phyloP scores from a whole-genome alignment of 2,888 invertebrate species.

The Ptychoptera contaminata region DNA sequence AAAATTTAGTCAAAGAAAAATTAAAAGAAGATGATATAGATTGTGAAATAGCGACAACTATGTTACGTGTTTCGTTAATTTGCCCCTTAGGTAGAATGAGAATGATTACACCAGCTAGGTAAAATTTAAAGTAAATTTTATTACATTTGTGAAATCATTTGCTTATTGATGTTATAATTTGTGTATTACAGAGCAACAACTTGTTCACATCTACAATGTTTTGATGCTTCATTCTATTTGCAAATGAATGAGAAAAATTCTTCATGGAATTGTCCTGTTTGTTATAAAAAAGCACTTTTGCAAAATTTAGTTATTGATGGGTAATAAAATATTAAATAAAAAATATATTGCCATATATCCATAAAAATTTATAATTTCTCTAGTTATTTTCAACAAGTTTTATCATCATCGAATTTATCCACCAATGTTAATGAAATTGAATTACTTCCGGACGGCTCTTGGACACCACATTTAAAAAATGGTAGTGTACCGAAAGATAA shows the following conservation, averaged over 20 bases:
- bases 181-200: constrained; percentile 47
- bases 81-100: constrained; percentile 90
- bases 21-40: constrained; percentile 80
- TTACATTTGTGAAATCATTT: background rate
- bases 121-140: background rate
- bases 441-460: constrained; percentile 67
- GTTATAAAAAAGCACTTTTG: constrained; percentile 82
- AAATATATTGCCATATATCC: too few species aligned
- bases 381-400: constrained; percentile 64
- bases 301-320: constrained; percentile 89
- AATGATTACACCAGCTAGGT: constrained; percentile 67
- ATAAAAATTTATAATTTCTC: too few species aligned
- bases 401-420: constrained; percentile 48
- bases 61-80: constrained; percentile 78
- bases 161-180: background rate
- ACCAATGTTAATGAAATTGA: constrained; percentile 67
- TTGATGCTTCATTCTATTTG: constrained; percentile 86
- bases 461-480: constrained; percentile 55
- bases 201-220: constrained; percentile 96
- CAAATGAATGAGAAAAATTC: constrained; percentile 99
- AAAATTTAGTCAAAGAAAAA: constrained; percentile 64
- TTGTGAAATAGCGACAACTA: constrained; percentile 91
- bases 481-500: constrained; percentile 37
- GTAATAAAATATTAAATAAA: constrained; percentile 28
- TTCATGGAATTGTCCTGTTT: constrained; percentile 97